Percentiles rank a stretch among this genome's conserved stretches.
Conservation (phyloP, 2,113 vertebrate genomes). For the Dolichallabes microphthalmus region DNA sequence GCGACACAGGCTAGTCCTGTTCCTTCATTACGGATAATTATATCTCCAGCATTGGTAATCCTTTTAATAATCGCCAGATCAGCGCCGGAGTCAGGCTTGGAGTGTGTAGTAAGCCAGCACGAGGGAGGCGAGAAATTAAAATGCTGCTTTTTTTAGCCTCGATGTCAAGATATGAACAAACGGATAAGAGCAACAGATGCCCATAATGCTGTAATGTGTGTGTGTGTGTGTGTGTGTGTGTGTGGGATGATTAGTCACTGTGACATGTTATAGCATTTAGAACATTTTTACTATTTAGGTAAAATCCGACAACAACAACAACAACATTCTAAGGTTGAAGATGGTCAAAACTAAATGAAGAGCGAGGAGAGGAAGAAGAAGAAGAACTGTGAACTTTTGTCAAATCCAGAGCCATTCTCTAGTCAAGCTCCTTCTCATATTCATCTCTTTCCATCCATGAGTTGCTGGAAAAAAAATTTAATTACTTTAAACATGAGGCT, state of each 20-base stretch:
- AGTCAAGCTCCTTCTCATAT: conserved; percentile 39
- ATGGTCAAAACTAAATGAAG: conserved; percentile 70
- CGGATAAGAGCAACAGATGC: conserved; percentile 13
- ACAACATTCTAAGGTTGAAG: conserved; percentile 53
- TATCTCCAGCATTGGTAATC: conserved; percentile 69
- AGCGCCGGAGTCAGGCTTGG: conserved; percentile 50
- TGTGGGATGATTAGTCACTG: neutral
- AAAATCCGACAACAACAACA: conserved; percentile 19
- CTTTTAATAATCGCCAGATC: conserved; percentile 73
- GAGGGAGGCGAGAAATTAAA: conserved; percentile 43
- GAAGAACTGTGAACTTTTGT: conserved; percentile 79
- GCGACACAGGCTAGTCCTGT: conserved; percentile 35
- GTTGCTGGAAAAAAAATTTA: conserved; percentile 83
- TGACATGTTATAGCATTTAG: conserved; percentile 29
- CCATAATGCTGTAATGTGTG: neutral
- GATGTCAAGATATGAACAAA: conserved; percentile 1
- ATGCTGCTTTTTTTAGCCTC: conserved; percentile 39
- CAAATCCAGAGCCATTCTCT: neutral
- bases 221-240: conserved; percentile 6
- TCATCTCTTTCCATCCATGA: conserved; percentile 55
- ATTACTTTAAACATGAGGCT: conserved; percentile 86
- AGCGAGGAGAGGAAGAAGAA: conserved; percentile 70
- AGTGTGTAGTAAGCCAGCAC: conserved; percentile 21
- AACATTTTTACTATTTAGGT: conserved; percentile 46
- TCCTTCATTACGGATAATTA: conserved; percentile 70